A percentile compares a stretch with the other conserved stretches of the same genome.
phyloP scores from a whole-genome alignment of 2,888 invertebrate genomes.

The Andrena camellia region DNA sequence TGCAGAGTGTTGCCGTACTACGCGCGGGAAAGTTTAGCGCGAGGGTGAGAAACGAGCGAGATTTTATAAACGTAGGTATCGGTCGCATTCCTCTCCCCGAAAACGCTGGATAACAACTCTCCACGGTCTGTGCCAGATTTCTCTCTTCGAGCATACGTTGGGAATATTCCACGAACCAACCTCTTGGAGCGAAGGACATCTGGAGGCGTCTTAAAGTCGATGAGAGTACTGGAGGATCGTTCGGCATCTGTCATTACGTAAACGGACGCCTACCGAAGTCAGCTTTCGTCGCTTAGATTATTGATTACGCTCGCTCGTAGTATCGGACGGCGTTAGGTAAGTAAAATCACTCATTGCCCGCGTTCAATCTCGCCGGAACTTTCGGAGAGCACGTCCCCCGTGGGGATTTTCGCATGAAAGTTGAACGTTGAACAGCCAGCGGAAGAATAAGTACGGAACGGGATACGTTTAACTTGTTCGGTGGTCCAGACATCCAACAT shows the following conservation, averaged over 20 bases:
- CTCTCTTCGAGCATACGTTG: neutral
- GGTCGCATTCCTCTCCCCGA: conserved; percentile 31
- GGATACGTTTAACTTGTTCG: conserved; percentile 33
- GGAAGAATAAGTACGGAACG: conserved; percentile 22
- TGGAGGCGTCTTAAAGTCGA: too few relatives aligned
- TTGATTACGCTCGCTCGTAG: neutral
- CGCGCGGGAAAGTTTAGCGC: conserved; percentile 54
- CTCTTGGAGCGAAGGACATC: too few relatives aligned
- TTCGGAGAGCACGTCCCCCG: neutral
- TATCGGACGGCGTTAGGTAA: neutral
- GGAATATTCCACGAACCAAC: too few relatives aligned
- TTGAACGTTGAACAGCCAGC: conserved; percentile 5
- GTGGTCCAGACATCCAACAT: conserved; percentile 66
- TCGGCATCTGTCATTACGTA: too few relatives aligned
- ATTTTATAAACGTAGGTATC: conserved; percentile 56
- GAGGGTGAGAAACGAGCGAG: conserved; percentile 38
- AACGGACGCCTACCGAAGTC: too few relatives aligned
- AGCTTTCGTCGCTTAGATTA: too few relatives aligned
- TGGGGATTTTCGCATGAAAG: neutral
- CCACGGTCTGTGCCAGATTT: neutral
- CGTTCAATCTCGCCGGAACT: too few relatives aligned
- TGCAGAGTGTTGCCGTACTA: conserved; percentile 39
- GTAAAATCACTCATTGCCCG: neutral
- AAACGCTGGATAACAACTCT: conserved; percentile 39
- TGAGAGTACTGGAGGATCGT: too few relatives aligned